phyloP scores from a whole-genome alignment of 1,140 invertebrate species.

The Diachasmimorpha longicaudata region DNA sequence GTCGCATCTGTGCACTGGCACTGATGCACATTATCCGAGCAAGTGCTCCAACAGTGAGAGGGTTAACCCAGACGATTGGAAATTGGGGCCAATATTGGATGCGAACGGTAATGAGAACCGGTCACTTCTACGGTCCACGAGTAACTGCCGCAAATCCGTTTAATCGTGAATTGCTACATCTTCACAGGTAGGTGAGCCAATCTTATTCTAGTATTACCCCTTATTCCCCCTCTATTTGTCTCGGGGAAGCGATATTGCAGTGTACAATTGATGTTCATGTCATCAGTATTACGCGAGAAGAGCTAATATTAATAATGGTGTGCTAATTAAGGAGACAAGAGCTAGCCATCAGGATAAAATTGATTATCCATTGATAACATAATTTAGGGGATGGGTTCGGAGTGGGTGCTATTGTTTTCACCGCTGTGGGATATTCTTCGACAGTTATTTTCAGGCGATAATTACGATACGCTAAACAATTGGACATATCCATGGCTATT shows the following conservation, averaged over 20 bases:
- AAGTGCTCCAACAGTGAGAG: neutral
- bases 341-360: neutral
- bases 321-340: neutral
- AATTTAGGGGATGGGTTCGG: neutral
- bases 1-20: neutral
- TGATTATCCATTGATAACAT: neutral
- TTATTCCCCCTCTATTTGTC: too few relatives aligned
- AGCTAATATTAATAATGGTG: neutral
- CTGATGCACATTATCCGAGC: slow-evolving; percentile 3
- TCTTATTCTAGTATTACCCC: neutral
- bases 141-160: neutral
- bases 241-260: neutral
- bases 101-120: slow-evolving; percentile 34
- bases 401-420: too few relatives aligned
- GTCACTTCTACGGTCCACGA: neutral
- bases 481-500: too few relatives aligned
- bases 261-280: neutral
- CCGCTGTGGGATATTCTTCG: too few relatives aligned
- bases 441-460: too few relatives aligned
- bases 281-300: neutral
- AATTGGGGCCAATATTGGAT: slow-evolving; percentile 38
- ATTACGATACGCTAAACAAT: too few relatives aligned
- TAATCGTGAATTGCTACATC: neutral
- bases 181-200: neutral
- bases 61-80: slow-evolving; percentile 44